Conservation (phyloP, 2,888 invertebrate genomes). For the Bruchidius siliquastri region DNA sequence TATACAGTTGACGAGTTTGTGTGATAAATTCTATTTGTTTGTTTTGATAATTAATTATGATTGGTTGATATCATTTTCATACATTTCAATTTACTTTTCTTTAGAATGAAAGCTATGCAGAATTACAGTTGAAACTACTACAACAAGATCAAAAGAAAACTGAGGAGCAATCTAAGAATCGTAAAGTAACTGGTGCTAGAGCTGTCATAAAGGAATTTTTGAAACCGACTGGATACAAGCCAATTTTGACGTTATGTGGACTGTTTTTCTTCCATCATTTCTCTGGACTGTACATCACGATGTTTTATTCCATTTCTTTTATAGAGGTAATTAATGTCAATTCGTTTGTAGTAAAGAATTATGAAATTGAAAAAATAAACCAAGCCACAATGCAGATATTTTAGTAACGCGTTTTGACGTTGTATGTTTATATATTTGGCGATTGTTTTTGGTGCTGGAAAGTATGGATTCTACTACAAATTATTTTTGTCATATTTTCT, state of each 20-base stretch:
- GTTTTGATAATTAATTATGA: no score
- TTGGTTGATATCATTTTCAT: no score
- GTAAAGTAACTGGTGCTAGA: conserved; percentile 56
- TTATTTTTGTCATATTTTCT: neutral
- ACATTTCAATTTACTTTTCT: no score
- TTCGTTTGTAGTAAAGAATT: no score
- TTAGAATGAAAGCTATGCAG: conserved; percentile 46
- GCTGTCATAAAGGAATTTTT: conserved; percentile 50
- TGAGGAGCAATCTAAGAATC: conserved; percentile 41
- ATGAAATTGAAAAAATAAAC: neutral
- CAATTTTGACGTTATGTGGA: conserved; percentile 51
- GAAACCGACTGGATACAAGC: conserved; percentile 57
- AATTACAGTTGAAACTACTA: conserved; percentile 50
- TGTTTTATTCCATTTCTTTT: conserved; percentile 58
- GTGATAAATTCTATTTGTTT: no score
- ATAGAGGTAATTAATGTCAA: conserved; percentile 50
- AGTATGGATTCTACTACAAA: no score
- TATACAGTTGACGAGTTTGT: no score
- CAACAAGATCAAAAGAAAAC: conserved; percentile 52
- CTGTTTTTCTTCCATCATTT: conserved; percentile 58
- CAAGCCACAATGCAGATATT: no score
- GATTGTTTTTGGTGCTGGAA: no score
- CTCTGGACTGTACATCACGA: conserved; percentile 57
- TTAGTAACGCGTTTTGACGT: no score
- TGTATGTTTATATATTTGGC: no score